A percentile compares a stretch with the other conserved stretches of the same genome.
phyloP scores from a whole-genome alignment of 2,797 vertebrate genomes.

The Threskiornis aethiopicus region DNA sequence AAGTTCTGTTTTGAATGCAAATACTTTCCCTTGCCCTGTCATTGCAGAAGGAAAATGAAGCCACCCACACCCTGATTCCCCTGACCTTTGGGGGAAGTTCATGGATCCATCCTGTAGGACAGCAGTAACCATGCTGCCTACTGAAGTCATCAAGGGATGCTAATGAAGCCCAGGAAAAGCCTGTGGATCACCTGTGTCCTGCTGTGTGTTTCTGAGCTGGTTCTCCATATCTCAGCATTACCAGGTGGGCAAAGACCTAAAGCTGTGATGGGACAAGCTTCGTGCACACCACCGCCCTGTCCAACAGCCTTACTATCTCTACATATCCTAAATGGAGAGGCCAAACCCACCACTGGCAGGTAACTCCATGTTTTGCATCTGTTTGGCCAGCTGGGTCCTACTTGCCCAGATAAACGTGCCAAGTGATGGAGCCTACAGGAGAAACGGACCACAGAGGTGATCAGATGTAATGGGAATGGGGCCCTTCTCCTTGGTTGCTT shows the following conservation, averaged over 20 bases:
- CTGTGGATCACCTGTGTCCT: rapidly evolving
- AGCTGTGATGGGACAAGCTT: neutral
- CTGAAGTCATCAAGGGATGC: neutral
- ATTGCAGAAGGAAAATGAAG: neutral
- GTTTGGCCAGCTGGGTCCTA: neutral
- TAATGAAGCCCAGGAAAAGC: neutral
- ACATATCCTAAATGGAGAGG: neutral
- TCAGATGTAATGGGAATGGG: neutral
- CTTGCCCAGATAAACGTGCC: neutral
- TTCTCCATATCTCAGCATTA: neutral
- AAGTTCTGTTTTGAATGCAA: neutral
- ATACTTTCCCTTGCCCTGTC: neutral
- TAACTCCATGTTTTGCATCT: neutral
- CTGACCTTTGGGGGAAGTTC: neutral
- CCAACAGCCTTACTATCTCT: neutral
- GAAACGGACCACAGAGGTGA: neutral
- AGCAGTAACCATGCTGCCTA: neutral
- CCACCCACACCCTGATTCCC: neutral
- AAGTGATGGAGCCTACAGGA: neutral
- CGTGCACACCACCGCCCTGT: neutral
- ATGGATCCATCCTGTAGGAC: neutral
- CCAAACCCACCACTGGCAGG: neutral
- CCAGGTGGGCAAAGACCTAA: neutral
- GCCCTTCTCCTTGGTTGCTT: neutral
- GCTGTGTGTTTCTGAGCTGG: neutral